Evolutionary conservation across 1,140 invertebrate species (phyloP).

Genomic region (Colletes gigas): DNA sequence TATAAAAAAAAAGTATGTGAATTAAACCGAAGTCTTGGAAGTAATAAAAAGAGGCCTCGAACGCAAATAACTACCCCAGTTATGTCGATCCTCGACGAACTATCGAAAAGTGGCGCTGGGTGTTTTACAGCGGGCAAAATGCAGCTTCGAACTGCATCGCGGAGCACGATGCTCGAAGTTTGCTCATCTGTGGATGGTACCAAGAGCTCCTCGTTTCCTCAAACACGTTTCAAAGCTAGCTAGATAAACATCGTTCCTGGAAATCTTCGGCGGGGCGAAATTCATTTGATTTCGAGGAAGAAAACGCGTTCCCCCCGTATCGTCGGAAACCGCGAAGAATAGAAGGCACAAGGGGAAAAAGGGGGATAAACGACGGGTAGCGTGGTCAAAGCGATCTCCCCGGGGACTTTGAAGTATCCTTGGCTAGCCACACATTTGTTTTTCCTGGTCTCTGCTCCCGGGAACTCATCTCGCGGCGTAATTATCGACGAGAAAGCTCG

Average conservation of each 20-base stretch:
- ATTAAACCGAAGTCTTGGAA: too few species aligned
- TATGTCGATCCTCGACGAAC: not conserved
- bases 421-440: not conserved
- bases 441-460: slow-evolving; percentile 1
- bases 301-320: not conserved
- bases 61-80: not conserved
- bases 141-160: not conserved
- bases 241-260: not conserved
- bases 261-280: not conserved
- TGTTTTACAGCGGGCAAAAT: not conserved
- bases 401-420: not conserved
- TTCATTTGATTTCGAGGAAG: not conserved
- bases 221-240: too few species aligned
- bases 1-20: too few species aligned
- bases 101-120: not conserved
- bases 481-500: slow-evolving; percentile 7
- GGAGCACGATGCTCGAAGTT: not conserved
- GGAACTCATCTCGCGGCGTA: slow-evolving; percentile 10
- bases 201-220: not conserved
- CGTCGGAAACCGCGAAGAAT: not conserved
- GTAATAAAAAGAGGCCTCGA: too few species aligned
- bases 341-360: not conserved
- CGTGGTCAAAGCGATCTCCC: not conserved
- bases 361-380: not conserved
- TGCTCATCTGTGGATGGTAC: not conserved